phyloP scores from a whole-genome alignment of 1,140 invertebrate species.

The Batillaria attramentaria region DNA sequence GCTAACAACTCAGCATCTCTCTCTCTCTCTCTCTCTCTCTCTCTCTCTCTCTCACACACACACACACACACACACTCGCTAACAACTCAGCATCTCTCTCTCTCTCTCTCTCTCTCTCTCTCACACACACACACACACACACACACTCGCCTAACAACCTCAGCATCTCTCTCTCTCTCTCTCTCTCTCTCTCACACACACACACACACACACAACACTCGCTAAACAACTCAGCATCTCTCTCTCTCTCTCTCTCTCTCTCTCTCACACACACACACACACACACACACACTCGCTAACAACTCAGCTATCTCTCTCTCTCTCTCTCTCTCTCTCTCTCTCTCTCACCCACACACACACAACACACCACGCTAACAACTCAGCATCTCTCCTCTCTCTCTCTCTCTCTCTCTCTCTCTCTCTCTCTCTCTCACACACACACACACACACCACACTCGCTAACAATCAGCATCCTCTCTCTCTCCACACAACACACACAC shows the following conservation, averaged over 20 bases:
- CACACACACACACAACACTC: background rate
- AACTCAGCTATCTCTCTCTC: background rate
- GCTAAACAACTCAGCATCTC: background rate
- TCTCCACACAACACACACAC: too few relatives aligned
- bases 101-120: background rate
- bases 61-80: background rate
- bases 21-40: background rate
- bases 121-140: background rate
- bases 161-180: too few relatives aligned
- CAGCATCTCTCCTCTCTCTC: background rate
- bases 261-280: background rate
- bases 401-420: background rate
- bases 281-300: background rate
- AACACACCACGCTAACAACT: background rate
- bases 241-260: background rate
- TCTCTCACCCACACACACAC: background rate
- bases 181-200: too few relatives aligned
- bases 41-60: background rate
- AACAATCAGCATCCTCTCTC: too few relatives aligned
- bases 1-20: background rate
- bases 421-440: constrained; percentile 5
- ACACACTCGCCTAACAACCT: background rate
- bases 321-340: background rate
- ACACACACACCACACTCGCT: too few relatives aligned
- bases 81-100: background rate